phyloP scores from a whole-genome alignment of 2,888 invertebrate genomes.

The Ischnus inquisitorius region DNA sequence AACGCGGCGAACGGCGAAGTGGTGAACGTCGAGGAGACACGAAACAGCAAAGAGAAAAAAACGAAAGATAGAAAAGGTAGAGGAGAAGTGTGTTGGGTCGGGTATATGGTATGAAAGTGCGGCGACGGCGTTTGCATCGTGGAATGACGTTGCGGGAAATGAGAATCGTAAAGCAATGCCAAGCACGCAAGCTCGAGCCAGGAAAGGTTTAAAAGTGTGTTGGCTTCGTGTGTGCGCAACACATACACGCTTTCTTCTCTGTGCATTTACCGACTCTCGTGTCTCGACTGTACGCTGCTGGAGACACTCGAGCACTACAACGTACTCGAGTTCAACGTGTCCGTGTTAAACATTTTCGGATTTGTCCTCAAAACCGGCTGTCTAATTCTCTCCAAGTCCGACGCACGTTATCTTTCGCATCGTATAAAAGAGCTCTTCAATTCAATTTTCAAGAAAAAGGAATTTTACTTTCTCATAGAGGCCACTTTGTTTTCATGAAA shows the following conservation, averaged over 20 bases:
- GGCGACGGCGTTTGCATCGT: constrained; percentile 70
- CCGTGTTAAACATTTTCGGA: constrained; percentile 53
- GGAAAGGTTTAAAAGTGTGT: constrained; percentile 44
- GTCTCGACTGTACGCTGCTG: constrained; percentile 37
- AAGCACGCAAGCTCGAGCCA: constrained; percentile 78
- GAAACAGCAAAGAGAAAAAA: constrained; percentile 56
- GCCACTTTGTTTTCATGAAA: no score
- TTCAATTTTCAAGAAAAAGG: not conserved
- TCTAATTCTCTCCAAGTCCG: constrained; percentile 24
- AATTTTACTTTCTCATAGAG: no score
- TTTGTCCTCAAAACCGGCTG: constrained; percentile 27
- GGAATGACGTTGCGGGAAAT: constrained; percentile 82
- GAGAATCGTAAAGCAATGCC: constrained; percentile 81
- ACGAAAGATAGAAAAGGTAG: constrained; percentile 46
- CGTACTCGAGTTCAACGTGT: constrained; percentile 27
- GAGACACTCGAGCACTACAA: constrained; percentile 25
- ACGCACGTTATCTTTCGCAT: constrained; percentile 27
- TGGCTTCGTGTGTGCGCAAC: constrained; percentile 3
- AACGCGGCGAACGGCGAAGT: not conserved
- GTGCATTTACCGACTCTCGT: constrained; percentile 34
- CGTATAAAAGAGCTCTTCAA: not conserved
- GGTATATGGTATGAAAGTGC: constrained; percentile 50
- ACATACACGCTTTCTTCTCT: constrained; percentile 4
- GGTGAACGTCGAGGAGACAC: constrained; percentile 59
- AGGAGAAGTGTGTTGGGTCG: constrained; percentile 37